These are phyloP conservation scores for Ctenochaetus hawaiiensis DNA, from an alignment of 2,797 vertebrate genomes.

Conservation along the genomic window DNA sequence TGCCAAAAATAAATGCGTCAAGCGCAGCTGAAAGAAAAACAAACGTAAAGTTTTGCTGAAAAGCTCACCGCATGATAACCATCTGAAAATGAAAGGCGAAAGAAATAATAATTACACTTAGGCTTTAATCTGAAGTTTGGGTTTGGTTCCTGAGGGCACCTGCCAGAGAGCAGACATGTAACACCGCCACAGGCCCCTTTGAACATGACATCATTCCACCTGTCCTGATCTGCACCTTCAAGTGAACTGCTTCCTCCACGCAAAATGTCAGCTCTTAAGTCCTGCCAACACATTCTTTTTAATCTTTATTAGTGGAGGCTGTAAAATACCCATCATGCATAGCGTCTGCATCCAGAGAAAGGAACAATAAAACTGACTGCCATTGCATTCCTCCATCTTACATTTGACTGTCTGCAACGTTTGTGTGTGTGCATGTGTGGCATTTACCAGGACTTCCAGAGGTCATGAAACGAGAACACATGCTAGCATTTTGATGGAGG, in stretches of 20 bases:
- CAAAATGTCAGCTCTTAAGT: conserved; percentile 11
- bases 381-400: conserved; percentile 61
- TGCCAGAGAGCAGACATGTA: conserved; percentile 28
- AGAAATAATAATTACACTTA: conserved; percentile 64
- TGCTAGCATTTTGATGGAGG: conserved; percentile 40
- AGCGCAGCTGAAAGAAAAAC: conserved; percentile 42
- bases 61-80: conserved; percentile 43
- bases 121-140: conserved; percentile 63
- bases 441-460: conserved; percentile 34
- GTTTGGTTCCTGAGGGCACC: conserved; percentile 54
- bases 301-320: background rate
- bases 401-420: conserved; percentile 50
- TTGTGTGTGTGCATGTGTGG: background rate
- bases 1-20: conserved; percentile 63
- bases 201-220: conserved; percentile 16
- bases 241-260: background rate
- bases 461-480: conserved; percentile 39
- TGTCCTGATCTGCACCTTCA: conserved; percentile 40
- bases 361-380: conserved; percentile 37
- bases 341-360: conserved; percentile 27
- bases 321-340: conserved; percentile 35
- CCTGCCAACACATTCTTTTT: conserved; percentile 4
- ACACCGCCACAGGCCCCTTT: conserved; percentile 15
- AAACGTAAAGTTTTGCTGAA: conserved; percentile 52
- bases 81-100: conserved; percentile 58